Percentiles rank a stretch among this genome's conserved stretches.
phyloP scores from a whole-genome alignment of 2,888 invertebrate genomes.

The Platycheirus albimanus region DNA sequence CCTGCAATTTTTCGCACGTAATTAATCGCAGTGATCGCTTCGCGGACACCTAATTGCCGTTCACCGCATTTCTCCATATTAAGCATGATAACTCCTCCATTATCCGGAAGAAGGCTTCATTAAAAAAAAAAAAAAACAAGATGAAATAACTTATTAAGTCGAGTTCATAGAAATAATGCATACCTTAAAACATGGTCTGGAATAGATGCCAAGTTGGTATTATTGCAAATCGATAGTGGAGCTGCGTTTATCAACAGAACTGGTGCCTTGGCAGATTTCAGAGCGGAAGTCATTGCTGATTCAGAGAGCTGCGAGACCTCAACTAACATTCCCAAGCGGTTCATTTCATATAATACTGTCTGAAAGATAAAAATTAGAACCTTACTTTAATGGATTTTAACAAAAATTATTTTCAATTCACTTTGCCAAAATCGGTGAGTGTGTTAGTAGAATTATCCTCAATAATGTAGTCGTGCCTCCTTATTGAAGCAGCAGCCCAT shows the following conservation, averaged over 20 bases:
- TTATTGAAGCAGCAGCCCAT: constrained; percentile 84
- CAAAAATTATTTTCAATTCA: constrained; percentile 65
- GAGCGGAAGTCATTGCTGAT: constrained; percentile 85
- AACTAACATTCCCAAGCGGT: constrained; percentile 88
- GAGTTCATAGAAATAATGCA: background rate
- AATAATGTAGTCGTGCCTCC: constrained; percentile 79
- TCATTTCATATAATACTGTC: constrained; percentile 87
- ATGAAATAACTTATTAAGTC: background rate
- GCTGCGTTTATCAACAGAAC: constrained; percentile 87
- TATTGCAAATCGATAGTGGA: constrained; percentile 85
- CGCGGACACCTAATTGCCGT: constrained; percentile 80
- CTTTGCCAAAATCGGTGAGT: constrained; percentile 83
- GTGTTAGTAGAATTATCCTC: constrained; percentile 81
- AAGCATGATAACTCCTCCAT: constrained; percentile 86
- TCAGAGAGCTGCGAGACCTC: constrained; percentile 87
- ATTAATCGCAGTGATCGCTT: constrained; percentile 85
- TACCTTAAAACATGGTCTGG: constrained; percentile 90
- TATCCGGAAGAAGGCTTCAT: constrained; percentile 82
- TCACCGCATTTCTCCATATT: constrained; percentile 84
- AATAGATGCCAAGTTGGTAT: constrained; percentile 89
- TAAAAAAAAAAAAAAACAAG: constrained; percentile 15
- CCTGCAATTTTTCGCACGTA: constrained; percentile 87
- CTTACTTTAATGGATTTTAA: background rate
- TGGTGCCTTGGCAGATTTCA: constrained; percentile 86
- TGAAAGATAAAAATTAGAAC: constrained; percentile 78